These are phyloP conservation scores for Amblyjoppa fuscipennis DNA, from an alignment of 2,888 invertebrate genomes.

Conservation along the genomic window DNA sequence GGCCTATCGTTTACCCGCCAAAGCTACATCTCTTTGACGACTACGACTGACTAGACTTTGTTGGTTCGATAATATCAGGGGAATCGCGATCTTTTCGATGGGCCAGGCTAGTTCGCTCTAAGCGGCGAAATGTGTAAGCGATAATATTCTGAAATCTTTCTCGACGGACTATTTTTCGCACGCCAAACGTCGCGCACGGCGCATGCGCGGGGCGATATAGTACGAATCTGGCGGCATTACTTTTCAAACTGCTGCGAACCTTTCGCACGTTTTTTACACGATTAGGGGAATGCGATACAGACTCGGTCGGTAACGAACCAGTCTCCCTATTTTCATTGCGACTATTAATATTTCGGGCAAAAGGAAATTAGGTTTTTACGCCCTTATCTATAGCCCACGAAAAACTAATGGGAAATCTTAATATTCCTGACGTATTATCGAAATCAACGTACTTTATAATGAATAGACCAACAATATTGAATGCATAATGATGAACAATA, in stretches of 20 bases:
- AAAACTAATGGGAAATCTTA: no score
- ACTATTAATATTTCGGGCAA: no score
- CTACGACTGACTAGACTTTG: background rate
- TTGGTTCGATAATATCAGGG: background rate
- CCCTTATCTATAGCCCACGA: no score
- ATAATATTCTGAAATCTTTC: background rate
- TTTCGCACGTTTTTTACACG: background rate
- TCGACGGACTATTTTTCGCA: constrained; percentile 17
- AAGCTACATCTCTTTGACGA: background rate
- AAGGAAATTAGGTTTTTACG: no score
- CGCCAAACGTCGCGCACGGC: background rate
- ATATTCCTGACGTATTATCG: no score
- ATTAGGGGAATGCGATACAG: background rate
- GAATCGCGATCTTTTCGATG: background rate
- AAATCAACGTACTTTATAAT: no score
- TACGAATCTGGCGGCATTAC: background rate
- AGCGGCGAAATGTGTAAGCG: background rate
- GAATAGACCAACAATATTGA: no score
- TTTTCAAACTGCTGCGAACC: background rate
- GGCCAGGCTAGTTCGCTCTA: background rate
- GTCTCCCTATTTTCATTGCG: no score
- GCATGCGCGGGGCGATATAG: background rate
- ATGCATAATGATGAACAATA: no score
- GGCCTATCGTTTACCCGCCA: constrained; percentile 34
- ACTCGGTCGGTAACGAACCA: no score